These are phyloP conservation scores for Chrysochloris asiatica DNA, from an alignment of 2,113 vertebrate genomes.

Conservation along the genomic window DNA sequence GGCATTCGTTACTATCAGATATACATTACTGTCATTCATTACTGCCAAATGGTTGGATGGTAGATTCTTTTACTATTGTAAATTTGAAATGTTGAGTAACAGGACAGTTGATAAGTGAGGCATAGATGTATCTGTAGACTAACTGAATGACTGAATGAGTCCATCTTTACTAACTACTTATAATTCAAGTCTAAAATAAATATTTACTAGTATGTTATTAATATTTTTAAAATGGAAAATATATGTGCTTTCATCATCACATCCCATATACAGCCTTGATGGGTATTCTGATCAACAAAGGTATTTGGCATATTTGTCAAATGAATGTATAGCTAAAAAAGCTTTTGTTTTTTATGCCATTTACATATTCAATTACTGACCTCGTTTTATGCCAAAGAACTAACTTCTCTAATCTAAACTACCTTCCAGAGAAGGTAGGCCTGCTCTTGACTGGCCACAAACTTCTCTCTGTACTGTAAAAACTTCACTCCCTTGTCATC, in stretches of 20 bases:
- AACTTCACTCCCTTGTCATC: not conserved
- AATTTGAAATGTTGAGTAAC: not conserved
- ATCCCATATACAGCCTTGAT: not conserved
- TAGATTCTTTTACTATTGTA: not conserved
- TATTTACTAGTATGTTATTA: not conserved
- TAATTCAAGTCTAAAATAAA: not conserved
- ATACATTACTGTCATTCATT: not conserved
- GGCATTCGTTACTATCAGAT: not conserved
- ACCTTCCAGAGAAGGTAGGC: not conserved
- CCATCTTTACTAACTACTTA: not conserved
- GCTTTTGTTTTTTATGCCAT: not conserved
- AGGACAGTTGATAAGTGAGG: not conserved
- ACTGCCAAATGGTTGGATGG: not conserved
- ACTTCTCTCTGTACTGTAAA: not conserved
- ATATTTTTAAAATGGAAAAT: not conserved
- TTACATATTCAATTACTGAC: not conserved
- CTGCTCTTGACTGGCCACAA: not conserved
- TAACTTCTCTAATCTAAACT: not conserved
- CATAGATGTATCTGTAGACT: not conserved
- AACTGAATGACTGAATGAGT: not conserved
- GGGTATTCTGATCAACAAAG: not conserved
- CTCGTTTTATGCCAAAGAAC: not conserved
- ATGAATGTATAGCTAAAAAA: not conserved
- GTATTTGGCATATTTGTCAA: not conserved
- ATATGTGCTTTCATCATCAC: not conserved